phyloP scores from a whole-genome alignment of 1,140 invertebrate species.

The Mamestra configurata region DNA sequence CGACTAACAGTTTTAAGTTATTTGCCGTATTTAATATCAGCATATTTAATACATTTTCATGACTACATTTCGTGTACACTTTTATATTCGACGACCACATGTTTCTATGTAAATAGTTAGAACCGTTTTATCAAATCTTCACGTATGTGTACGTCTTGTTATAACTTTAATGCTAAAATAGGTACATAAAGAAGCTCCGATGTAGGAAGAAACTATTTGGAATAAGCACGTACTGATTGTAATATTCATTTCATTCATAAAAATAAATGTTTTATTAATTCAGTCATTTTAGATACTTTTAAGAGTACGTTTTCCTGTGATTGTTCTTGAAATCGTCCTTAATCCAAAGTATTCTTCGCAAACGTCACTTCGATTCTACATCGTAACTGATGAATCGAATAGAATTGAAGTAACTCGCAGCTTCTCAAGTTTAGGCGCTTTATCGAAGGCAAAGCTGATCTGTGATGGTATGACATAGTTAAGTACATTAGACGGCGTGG shows the following conservation, averaged over 20 bases:
- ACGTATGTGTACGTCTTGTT: slow-evolving; percentile 56
- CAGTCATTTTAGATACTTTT: neutral
- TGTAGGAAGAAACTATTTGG: slow-evolving; percentile 40
- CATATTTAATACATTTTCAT: slow-evolving; percentile 44
- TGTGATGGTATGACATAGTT: slow-evolving; percentile 86
- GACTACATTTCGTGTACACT: slow-evolving; percentile 35
- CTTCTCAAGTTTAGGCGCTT: slow-evolving; percentile 74
- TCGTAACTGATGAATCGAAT: neutral
- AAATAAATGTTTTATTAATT: neutral
- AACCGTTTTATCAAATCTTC: slow-evolving; percentile 49
- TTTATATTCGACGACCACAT: slow-evolving; percentile 43
- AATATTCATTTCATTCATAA: neutral
- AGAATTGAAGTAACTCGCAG: slow-evolving; percentile 60
- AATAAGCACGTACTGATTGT: slow-evolving; percentile 40
- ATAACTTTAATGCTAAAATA: slow-evolving; percentile 48
- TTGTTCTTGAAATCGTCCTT: slow-evolving; percentile 31
- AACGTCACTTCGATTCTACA: slow-evolving; percentile 28
- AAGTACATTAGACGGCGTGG: slow-evolving; percentile 82
- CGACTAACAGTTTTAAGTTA: slow-evolving; percentile 41
- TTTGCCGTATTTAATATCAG: slow-evolving; percentile 33
- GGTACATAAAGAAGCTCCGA: slow-evolving; percentile 35
- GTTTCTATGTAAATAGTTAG: slow-evolving; percentile 55
- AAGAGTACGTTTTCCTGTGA: neutral
- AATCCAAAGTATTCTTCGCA: slow-evolving; percentile 44
- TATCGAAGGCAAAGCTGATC: slow-evolving; percentile 84